phyloP scores from a whole-genome alignment of 2,888 invertebrate species.

The Lathronympha strigana region DNA sequence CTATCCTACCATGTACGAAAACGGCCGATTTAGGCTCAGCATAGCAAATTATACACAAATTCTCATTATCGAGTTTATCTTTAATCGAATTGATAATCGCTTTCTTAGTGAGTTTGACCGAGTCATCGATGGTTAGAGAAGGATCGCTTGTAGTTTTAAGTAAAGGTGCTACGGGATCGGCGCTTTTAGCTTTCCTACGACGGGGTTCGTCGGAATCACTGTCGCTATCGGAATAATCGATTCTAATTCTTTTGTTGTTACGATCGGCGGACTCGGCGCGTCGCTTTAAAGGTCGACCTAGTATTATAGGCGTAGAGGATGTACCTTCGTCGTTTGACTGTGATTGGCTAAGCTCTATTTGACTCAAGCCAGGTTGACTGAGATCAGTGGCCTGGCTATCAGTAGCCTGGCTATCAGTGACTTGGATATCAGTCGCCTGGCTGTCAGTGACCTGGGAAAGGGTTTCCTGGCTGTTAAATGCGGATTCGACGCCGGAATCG shows the following conservation, averaged over 20 bases:
- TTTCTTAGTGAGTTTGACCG: constrained; percentile 54
- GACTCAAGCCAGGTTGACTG: constrained; percentile 3
- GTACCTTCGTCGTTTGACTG: constrained; percentile 27
- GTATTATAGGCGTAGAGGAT: constrained; percentile 42
- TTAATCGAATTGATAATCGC: constrained; percentile 57
- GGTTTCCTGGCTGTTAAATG: constrained; percentile 58
- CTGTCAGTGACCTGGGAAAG: constrained; percentile 35
- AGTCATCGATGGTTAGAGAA: constrained; percentile 60
- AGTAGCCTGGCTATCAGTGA: constrained; percentile 48
- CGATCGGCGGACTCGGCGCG: constrained; percentile 62
- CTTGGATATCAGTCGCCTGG: constrained; percentile 5
- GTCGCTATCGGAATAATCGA: constrained; percentile 56
- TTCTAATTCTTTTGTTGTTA: constrained; percentile 56
- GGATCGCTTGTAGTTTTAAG: constrained; percentile 77
- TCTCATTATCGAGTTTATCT: constrained; percentile 61
- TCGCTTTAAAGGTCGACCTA: constrained; percentile 49
- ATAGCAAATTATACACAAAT: constrained; percentile 86
- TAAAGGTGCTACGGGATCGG: constrained; percentile 55
- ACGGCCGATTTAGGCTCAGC: constrained; percentile 86
- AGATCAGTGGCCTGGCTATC: constrained; percentile 42
- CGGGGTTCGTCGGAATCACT: constrained; percentile 42
- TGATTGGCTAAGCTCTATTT: constrained; percentile 6
- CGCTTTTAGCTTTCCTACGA: constrained; percentile 41
- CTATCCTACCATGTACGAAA: constrained; percentile 87
- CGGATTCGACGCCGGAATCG: constrained; percentile 44